Evolutionary conservation across 2,113 vertebrate genomes (phyloP).

Genomic region (Atlantisia rogersi): DNA sequence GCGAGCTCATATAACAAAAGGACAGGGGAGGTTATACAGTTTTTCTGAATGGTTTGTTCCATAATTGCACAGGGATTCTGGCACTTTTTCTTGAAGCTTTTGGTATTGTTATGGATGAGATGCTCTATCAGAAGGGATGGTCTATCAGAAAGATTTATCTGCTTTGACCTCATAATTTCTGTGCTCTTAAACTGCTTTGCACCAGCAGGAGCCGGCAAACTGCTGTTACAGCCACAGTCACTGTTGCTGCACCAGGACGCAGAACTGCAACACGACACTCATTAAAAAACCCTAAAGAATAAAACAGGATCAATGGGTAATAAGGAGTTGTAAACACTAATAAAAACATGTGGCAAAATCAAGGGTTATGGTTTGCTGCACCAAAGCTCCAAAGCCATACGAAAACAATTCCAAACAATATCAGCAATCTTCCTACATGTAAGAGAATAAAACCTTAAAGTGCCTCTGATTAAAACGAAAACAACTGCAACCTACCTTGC

Average conservation of each 20-base stretch:
- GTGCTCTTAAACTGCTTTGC: background rate
- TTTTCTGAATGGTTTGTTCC: conserved; percentile 26
- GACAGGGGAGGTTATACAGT: background rate
- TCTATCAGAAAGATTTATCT: conserved; percentile 2
- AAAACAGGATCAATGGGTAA: background rate
- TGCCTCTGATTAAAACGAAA: background rate
- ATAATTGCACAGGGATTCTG: background rate
- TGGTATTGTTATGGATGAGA: background rate
- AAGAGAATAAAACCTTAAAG: background rate
- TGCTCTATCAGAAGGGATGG: background rate
- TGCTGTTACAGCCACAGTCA: background rate
- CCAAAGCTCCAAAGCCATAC: background rate
- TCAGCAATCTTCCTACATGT: background rate
- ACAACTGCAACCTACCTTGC: background rate
- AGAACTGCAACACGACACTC: background rate
- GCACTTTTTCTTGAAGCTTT: conserved; percentile 1
- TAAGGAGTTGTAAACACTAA: background rate
- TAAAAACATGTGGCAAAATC: background rate
- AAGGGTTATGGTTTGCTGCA: background rate
- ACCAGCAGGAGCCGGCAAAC: background rate
- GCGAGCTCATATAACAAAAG: background rate
- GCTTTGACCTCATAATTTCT: conserved; percentile 28
- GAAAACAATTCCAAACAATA: background rate
- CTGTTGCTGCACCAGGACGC: background rate
- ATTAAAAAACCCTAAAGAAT: background rate